These are phyloP conservation scores for Belonocnema kinseyi DNA, from an alignment of 1,140 invertebrate genomes.

Conservation along the genomic window DNA sequence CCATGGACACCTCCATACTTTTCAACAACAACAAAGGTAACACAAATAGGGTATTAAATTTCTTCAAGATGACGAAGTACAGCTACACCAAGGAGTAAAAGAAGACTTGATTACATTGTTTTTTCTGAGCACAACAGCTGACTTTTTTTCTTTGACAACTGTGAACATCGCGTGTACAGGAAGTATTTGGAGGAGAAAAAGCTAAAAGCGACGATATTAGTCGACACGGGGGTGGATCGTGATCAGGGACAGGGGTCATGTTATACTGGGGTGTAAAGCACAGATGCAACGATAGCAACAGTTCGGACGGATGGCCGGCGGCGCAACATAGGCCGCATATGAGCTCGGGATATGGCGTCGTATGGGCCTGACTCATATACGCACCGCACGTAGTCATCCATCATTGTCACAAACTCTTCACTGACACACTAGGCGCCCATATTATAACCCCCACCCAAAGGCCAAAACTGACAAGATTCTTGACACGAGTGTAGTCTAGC, in stretches of 20 bases:
- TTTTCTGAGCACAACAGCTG: slow-evolving; percentile 2
- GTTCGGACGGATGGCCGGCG: slow-evolving; percentile 66
- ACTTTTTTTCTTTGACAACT: slow-evolving; percentile 6
- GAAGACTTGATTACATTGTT: slow-evolving; percentile 20
- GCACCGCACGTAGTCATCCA: slow-evolving; percentile 70
- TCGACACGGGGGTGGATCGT: slow-evolving; percentile 54
- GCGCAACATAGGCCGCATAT: slow-evolving; percentile 63
- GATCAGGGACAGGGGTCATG: slow-evolving; percentile 47
- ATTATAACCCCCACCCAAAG: slow-evolving; percentile 49
- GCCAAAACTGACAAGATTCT: slow-evolving; percentile 48
- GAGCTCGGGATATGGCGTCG: slow-evolving; percentile 66
- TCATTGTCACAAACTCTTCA: slow-evolving; percentile 72
- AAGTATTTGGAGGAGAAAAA: slow-evolving; percentile 54
- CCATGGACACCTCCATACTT: too few species aligned
- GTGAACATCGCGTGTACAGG: background rate
- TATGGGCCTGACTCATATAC: slow-evolving; percentile 72
- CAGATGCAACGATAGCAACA: slow-evolving; percentile 74
- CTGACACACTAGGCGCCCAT: slow-evolving; percentile 53
- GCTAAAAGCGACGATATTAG: slow-evolving; percentile 71
- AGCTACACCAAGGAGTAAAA: background rate
- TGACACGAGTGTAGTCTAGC: slow-evolving; percentile 50
- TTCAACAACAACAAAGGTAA: too few species aligned
- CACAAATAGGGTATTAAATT: too few species aligned
- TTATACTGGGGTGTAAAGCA: slow-evolving; percentile 66
- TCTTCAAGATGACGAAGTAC: background rate